A percentile compares a stretch with the other conserved stretches of the same genome.
phyloP scores from a whole-genome alignment of 2,113 vertebrate genomes.

The Ptyas mucosa region DNA sequence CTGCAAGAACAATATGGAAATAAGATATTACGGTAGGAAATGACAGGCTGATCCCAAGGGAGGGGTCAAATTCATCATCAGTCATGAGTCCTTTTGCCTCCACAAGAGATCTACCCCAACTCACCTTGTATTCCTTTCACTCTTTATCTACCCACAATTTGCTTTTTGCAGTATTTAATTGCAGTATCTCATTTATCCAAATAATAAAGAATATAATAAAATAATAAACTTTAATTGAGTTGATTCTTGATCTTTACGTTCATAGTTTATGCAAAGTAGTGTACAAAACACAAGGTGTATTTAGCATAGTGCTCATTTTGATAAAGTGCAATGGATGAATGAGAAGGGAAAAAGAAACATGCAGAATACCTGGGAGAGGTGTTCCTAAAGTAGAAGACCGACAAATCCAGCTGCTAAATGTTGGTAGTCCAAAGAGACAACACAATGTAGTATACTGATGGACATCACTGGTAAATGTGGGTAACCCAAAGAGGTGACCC shows the following conservation, averaged over 20 bases:
- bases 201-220: neutral
- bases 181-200: neutral
- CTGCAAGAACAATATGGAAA: neutral
- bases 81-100: too few relatives aligned
- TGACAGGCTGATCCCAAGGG: neutral
- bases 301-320: neutral
- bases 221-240: neutral
- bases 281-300: neutral
- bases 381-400: neutral
- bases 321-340: neutral
- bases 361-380: neutral
- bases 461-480: neutral
- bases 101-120: too few relatives aligned
- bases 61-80: too few relatives aligned
- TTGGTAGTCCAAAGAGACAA: neutral
- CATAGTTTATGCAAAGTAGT: neutral
- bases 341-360: neutral
- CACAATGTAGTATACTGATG: neutral
- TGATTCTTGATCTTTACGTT: neutral
- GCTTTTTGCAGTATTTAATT: neutral
- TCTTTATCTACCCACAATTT: too few relatives aligned
- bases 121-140: too few relatives aligned
- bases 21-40: too few relatives aligned
- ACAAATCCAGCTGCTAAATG: neutral
- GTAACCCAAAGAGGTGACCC: neutral